These are phyloP conservation scores for Rhingia campestris DNA, from an alignment of 2,888 invertebrate species.

Conservation along the genomic window DNA sequence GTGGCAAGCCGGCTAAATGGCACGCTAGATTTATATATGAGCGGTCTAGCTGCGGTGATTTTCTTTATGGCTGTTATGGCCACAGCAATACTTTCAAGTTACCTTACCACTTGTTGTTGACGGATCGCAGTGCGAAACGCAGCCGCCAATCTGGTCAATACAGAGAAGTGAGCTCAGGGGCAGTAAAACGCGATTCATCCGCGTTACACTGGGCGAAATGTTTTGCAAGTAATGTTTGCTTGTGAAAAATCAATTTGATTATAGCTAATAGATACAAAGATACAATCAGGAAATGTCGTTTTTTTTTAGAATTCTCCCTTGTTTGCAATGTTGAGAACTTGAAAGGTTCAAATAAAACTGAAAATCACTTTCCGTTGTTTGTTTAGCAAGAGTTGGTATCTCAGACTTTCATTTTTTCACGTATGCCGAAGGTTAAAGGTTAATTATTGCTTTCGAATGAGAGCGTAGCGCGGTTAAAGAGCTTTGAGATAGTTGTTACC, in stretches of 20 bases:
- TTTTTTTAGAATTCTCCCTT: too few species aligned
- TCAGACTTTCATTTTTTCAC: too few species aligned
- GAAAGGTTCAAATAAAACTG: too few species aligned
- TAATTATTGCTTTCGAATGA: too few species aligned
- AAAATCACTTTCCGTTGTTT: too few species aligned
- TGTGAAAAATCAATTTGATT: background rate
- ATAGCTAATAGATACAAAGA: background rate
- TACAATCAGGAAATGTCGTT: background rate
- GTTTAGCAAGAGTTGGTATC: too few species aligned
- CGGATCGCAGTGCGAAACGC: background rate
- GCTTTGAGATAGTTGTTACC: too few species aligned
- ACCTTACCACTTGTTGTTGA: background rate
- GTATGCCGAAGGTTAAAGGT: too few species aligned
- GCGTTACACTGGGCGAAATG: background rate
- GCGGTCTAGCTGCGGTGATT: background rate
- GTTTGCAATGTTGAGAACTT: too few species aligned
- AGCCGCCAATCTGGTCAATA: too few species aligned
- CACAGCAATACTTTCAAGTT: background rate
- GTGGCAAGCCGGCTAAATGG: constrained; percentile 57
- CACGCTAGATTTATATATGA: constrained; percentile 50
- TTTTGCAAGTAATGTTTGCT: background rate
- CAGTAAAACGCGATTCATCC: background rate
- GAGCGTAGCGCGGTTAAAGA: too few species aligned
- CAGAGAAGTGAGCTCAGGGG: too few species aligned
- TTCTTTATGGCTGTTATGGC: constrained; percentile 3